Evolutionary conservation across 2,113 vertebrate genomes (phyloP), one percentile per base, ranked within the genome.

Genomic region (Tragelaphus imberbis): DNA sequence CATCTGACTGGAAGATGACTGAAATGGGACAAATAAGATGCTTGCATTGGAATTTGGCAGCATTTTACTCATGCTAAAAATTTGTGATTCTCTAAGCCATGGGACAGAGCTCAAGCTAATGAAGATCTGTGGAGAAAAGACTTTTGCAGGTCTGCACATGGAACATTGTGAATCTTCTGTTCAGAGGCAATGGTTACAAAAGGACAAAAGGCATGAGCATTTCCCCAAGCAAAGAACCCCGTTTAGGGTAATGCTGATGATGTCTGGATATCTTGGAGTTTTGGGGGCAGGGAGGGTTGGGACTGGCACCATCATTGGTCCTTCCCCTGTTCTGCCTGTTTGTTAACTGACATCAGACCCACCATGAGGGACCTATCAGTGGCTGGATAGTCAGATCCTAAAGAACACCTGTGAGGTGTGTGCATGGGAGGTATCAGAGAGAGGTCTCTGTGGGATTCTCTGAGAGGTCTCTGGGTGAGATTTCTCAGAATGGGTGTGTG

Each of bases 201-300:
- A 80, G 77, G 77, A 30, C 77, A 51, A 9, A 51, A 80, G 27
- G 3, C 27, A 79, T 9, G 77, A 49, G 2, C 3, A 17, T 28
- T 28, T 49, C 25, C 27, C 27, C 44, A 49, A 49, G 44, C 27
- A 49, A 23, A 79, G 44, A 49, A 16, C 27, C 13, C 77, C 14
- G 0, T 2, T 28, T 28, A 47, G 40, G 75, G 13, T 4, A 28
- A 49, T 28, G 14, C 44, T 47, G 44, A 49, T 0, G 1, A 49
- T 36, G n/a, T 71, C 65, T 71, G n/a, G 17, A 36, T 36, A 9
- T 71, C 65, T 36, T 68, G 33, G 65, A 36, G 33, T 68, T 21
- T 17, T 1, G 17, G 65, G 15, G 17, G 65, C n/a, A 11, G n/a
- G 33, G 33, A n/a, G 17, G 65, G 65, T 5, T 21, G 65, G 65